Conservation (phyloP, 2,113 vertebrate genomes). For the Alosa alosa region DNA sequence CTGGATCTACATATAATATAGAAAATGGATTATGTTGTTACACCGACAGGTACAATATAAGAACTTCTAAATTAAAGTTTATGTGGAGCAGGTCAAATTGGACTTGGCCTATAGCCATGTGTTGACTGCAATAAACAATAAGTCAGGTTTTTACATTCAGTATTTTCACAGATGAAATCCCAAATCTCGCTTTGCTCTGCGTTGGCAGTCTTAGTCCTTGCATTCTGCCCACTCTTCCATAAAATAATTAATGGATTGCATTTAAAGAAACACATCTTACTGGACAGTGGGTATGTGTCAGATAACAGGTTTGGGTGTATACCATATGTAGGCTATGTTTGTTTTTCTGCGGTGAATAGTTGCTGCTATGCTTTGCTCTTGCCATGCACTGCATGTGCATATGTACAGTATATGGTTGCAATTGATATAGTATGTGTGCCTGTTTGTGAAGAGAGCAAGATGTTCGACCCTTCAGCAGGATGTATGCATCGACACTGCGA, state of each 20-base stretch:
- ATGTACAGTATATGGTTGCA: neutral
- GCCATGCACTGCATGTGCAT: neutral
- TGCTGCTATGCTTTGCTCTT: neutral
- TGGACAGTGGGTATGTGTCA: neutral
- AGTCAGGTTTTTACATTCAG: neutral
- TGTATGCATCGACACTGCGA: neutral
- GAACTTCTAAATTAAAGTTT: neutral
- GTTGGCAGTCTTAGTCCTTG: neutral
- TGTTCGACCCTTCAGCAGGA: neutral
- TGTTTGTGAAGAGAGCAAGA: neutral
- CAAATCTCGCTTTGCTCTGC: neutral
- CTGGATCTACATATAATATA: neutral
- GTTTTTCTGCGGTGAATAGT: neutral
- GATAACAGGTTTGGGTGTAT: neutral
- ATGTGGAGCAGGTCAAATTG: neutral
- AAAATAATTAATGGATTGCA: neutral
- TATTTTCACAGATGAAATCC: neutral
- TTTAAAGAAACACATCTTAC: neutral
- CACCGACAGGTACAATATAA: neutral
- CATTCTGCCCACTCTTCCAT: neutral
- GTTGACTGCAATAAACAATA: neutral
- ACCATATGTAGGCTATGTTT: neutral
- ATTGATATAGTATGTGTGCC: neutral
- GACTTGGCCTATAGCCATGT: neutral
- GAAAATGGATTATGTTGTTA: neutral